Evolutionary conservation across 2,113 vertebrate species (phyloP).

Genomic region (Ptilonorhynchus violaceus): DNA sequence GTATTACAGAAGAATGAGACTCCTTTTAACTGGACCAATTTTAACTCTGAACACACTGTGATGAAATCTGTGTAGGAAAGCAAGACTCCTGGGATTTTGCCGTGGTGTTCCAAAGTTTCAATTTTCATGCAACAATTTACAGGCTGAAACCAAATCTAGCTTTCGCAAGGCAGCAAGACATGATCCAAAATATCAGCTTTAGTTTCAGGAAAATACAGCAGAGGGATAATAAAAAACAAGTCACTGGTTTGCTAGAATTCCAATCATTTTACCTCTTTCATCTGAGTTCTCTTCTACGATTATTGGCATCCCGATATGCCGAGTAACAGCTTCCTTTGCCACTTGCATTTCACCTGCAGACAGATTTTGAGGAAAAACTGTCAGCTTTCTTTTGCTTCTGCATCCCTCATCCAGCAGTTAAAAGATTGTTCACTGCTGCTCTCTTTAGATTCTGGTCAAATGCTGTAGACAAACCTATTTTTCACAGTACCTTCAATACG

Average conservation of each 20-base stretch:
- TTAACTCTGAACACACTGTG: background rate
- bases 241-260: background rate
- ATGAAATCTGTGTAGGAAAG: background rate
- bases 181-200: background rate
- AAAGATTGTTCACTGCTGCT: background rate
- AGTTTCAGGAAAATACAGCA: background rate
- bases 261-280: slow-evolving; percentile 43
- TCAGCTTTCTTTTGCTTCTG: background rate
- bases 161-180: background rate
- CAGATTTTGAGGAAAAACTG: background rate
- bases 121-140: background rate
- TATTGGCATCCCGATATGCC: slow-evolving; percentile 65
- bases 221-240: background rate
- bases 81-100: background rate
- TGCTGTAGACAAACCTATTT: background rate
- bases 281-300: slow-evolving; percentile 57
- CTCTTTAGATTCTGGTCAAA: background rate
- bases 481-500: background rate
- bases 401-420: background rate
- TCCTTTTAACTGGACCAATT: background rate
- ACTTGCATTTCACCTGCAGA: slow-evolving; percentile 31
- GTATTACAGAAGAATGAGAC: background rate
- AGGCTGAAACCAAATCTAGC: background rate
- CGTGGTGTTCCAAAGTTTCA: background rate
- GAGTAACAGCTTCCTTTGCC: background rate